These are phyloP conservation scores for Erebia epiphron DNA, from an alignment of 2,888 invertebrate genomes.

Conservation along the genomic window DNA sequence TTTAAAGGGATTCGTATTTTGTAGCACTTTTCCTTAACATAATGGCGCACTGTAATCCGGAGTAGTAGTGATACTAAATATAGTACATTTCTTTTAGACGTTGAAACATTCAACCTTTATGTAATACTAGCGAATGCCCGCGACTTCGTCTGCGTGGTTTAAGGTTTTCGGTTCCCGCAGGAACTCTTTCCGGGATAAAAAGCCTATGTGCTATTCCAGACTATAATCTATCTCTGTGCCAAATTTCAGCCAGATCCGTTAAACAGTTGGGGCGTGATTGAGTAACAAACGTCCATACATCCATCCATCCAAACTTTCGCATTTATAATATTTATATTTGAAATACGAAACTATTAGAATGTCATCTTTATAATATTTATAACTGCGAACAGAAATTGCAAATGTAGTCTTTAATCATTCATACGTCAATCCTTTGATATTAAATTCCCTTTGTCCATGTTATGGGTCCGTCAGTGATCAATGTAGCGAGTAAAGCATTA, in stretches of 20 bases:
- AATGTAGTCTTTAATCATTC: constrained; percentile 5
- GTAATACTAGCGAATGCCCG: too few relatives aligned
- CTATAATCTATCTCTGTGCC: too few relatives aligned
- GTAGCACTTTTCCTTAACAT: constrained; percentile 19
- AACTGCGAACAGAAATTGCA: background rate
- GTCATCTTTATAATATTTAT: background rate
- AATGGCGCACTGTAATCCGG: background rate
- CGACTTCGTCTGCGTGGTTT: too few relatives aligned
- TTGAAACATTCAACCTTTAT: background rate
- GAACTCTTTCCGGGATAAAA: too few relatives aligned
- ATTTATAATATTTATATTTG: too few relatives aligned
- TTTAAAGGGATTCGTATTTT: constrained; percentile 23
- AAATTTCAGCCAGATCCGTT: too few relatives aligned
- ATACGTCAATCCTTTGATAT: constrained; percentile 9
- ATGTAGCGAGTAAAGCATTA: constrained; percentile 22
- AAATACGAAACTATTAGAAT: background rate
- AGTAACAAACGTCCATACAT: too few relatives aligned
- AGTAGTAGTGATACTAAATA: background rate
- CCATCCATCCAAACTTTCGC: too few relatives aligned
- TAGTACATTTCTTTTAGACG: background rate
- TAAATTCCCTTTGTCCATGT: constrained; percentile 7
- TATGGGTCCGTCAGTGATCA: constrained; percentile 23
- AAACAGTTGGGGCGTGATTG: too few relatives aligned
- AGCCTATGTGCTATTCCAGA: too few relatives aligned
- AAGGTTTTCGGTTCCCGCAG: too few relatives aligned